Percentiles rank a stretch among this genome's conserved stretches.
Conservation (phyloP, 1,140 invertebrate genomes). For the Alviniconcha marisindica region DNA sequence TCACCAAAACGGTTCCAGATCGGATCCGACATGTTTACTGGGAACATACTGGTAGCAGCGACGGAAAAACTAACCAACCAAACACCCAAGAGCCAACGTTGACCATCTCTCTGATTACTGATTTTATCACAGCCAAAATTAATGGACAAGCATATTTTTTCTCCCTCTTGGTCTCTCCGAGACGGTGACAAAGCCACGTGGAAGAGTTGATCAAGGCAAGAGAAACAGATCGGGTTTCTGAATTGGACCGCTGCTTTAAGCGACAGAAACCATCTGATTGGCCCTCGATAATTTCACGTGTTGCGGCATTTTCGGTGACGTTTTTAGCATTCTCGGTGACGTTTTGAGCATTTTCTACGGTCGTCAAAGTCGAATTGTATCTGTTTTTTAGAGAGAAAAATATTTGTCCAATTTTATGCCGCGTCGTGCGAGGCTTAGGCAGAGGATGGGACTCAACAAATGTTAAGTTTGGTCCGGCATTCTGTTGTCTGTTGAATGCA, state of each 20-base stretch:
- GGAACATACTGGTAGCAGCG: background rate
- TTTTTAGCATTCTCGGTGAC: background rate
- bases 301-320: background rate
- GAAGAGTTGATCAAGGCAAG: background rate
- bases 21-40: too few species aligned
- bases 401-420: background rate
- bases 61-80: background rate
- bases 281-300: background rate
- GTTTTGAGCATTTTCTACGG: background rate
- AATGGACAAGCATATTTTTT: background rate
- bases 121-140: background rate
- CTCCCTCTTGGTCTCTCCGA: background rate
- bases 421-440: background rate
- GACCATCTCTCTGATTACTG: slow-evolving; percentile 17
- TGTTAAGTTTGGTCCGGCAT: background rate
- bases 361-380: background rate
- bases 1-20: too few species aligned
- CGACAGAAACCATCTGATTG: slow-evolving; percentile 2
- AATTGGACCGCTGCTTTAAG: too few species aligned
- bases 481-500: background rate
- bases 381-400: background rate
- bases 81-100: too few species aligned
- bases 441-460: background rate
- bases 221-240: background rate
- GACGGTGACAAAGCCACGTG: background rate